These are phyloP conservation scores for Cyclura pinguis DNA, from an alignment of 2,797 vertebrate species.

Conservation along the genomic window DNA sequence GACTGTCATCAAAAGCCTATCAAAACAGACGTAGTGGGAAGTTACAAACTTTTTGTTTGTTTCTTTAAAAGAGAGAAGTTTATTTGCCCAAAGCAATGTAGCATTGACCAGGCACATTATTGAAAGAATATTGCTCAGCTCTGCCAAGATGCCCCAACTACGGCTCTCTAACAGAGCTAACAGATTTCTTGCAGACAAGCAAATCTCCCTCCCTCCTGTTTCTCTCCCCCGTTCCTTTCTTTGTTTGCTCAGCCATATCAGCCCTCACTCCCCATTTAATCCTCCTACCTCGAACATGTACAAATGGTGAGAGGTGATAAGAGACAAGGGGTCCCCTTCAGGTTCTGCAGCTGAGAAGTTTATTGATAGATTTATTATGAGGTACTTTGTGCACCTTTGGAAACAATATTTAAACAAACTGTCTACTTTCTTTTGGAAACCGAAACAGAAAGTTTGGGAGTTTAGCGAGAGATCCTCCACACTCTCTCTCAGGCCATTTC, in stretches of 20 bases:
- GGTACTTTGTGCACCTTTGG: conserved; percentile 56
- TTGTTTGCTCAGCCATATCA: neutral
- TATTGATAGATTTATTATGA: conserved; percentile 76
- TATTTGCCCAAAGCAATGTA: neutral
- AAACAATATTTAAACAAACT: conserved; percentile 43
- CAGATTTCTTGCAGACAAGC: conserved; percentile 9
- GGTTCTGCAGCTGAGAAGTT: conserved; percentile 69
- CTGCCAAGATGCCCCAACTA: neutral
- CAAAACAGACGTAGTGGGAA: neutral
- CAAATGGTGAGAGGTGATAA: conserved; percentile 75
- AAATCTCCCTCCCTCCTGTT: conserved; percentile 11
- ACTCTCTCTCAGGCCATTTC: neutral
- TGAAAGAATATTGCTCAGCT: neutral
- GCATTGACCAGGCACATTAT: neutral
- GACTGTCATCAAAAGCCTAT: neutral
- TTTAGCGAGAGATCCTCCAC: conserved; percentile 21
- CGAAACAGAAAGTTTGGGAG: conserved; percentile 37
- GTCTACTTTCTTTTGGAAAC: conserved; percentile 51
- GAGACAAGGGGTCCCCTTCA: conserved; percentile 71
- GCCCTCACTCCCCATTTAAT: conserved; percentile 39
- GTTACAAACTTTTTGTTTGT: neutral
- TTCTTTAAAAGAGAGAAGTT: neutral
- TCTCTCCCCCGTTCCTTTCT: conserved; percentile 22
- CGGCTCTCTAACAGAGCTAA: neutral
- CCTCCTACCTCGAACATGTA: neutral